Evolutionary conservation across 1,140 invertebrate species (phyloP).

Genomic region (Grapholita molesta): DNA sequence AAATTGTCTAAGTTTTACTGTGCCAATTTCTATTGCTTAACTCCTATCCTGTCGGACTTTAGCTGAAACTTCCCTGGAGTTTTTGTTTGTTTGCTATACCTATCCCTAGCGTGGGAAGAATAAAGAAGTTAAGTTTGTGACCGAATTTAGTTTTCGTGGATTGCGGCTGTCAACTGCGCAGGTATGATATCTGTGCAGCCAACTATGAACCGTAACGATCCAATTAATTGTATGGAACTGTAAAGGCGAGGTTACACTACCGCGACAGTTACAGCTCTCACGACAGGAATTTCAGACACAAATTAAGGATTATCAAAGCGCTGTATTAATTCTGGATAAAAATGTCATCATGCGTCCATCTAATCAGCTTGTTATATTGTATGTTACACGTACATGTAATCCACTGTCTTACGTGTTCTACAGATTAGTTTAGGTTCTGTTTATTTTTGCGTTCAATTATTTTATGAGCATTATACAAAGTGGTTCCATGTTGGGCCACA

Average conservation of each 20-base stretch:
- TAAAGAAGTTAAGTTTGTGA: not conserved
- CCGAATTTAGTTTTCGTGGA: not conserved
- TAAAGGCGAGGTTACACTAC: not conserved
- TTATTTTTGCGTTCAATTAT: no score
- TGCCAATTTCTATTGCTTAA: not conserved
- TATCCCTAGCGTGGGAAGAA: not conserved
- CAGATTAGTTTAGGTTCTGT: no score
- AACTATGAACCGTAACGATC: not conserved
- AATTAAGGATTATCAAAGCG: not conserved
- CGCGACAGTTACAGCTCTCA: not conserved
- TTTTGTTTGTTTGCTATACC: not conserved
- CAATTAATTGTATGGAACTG: not conserved
- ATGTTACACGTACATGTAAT: no score
- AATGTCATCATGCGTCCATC: no score
- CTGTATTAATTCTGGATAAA: no score
- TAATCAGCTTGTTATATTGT: no score
- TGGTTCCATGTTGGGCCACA: no score
- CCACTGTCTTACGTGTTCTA: no score
- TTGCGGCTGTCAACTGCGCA: not conserved
- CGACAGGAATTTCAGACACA: not conserved
- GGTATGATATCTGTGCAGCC: not conserved
- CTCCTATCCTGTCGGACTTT: not conserved
- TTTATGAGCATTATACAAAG: no score
- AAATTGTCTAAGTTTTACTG: not conserved
- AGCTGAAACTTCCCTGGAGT: not conserved